Percentiles rank a stretch among this genome's conserved stretches.
phyloP scores from a whole-genome alignment of 2,888 invertebrate genomes.

The Callinectes sapidus region DNA sequence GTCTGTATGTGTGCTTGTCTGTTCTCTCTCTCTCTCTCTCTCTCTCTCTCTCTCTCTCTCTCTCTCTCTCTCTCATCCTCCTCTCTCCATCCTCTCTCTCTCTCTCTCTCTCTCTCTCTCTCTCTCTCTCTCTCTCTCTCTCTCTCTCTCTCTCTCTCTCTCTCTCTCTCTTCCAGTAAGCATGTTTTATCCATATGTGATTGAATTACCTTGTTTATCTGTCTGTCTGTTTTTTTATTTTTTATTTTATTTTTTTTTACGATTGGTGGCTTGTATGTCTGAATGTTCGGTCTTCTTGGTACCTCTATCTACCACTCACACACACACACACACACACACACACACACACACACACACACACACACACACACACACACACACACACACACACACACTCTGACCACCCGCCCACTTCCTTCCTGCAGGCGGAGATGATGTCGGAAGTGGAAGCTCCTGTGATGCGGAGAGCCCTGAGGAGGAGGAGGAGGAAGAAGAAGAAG shows the following conservation, averaged over 20 bases:
- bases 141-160: neutral
- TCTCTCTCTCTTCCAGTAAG: no score
- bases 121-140: neutral
- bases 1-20: no score
- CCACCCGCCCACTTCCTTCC: neutral
- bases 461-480: constrained; percentile 56
- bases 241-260: no score
- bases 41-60: neutral
- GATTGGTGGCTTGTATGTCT: neutral
- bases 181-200: neutral
- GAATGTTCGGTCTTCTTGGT: neutral
- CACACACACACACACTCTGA: neutral
- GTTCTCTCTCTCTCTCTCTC: neutral
- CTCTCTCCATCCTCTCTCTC: neutral
- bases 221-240: neutral
- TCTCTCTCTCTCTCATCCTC: neutral
- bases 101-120: neutral
- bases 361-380: neutral
- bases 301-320: neutral
- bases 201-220: neutral
- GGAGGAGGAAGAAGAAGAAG: neutral
- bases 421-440: constrained; percentile 43
- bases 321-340: neutral
- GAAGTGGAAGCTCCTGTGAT: constrained; percentile 59
- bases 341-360: constrained; percentile 1